Conservation (phyloP, 2,797 vertebrate genomes). For the Squalus acanthias region DNA sequence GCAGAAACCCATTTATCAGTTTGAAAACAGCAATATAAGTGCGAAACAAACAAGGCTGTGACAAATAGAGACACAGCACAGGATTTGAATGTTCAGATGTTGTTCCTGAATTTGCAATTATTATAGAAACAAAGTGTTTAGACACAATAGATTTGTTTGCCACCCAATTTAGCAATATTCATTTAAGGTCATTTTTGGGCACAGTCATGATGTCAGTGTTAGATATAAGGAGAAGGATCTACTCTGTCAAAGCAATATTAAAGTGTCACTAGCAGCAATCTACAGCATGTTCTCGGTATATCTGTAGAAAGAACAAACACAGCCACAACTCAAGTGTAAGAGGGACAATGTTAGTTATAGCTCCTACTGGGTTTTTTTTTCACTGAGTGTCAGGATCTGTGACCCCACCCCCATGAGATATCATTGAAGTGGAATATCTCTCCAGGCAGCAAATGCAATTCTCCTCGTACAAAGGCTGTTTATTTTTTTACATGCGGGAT, state of each 20-base stretch:
- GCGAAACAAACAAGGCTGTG: slow-evolving; percentile 34
- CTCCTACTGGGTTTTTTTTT: not conserved
- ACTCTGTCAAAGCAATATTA: not conserved
- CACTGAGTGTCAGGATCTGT: not conserved
- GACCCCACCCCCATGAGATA: not conserved
- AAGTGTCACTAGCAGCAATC: not conserved
- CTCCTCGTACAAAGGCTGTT: not conserved
- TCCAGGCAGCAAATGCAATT: slow-evolving; percentile 16
- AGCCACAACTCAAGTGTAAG: not conserved
- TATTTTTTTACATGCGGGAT: not conserved
- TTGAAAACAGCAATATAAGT: slow-evolving; percentile 32
- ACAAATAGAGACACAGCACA: slow-evolving; percentile 27
- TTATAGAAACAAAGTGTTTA: slow-evolving; percentile 30
- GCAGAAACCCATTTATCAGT: slow-evolving; percentile 29
- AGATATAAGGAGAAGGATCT: not conserved
- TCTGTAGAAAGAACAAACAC: not conserved
- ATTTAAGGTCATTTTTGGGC: slow-evolving; percentile 6
- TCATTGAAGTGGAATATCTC: not conserved
- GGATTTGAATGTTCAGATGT: slow-evolving; percentile 31
- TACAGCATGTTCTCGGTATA: not conserved
- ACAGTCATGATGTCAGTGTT: not conserved
- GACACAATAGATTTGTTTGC: slow-evolving; percentile 29
- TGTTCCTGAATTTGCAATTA: slow-evolving; percentile 33
- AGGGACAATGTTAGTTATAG: not conserved
- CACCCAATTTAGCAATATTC: slow-evolving; percentile 12